Evolutionary conservation across 2,797 vertebrate genomes (phyloP), one percentile per base, ranked within the genome.

Genomic region (Calcarius lapponicus): DNA sequence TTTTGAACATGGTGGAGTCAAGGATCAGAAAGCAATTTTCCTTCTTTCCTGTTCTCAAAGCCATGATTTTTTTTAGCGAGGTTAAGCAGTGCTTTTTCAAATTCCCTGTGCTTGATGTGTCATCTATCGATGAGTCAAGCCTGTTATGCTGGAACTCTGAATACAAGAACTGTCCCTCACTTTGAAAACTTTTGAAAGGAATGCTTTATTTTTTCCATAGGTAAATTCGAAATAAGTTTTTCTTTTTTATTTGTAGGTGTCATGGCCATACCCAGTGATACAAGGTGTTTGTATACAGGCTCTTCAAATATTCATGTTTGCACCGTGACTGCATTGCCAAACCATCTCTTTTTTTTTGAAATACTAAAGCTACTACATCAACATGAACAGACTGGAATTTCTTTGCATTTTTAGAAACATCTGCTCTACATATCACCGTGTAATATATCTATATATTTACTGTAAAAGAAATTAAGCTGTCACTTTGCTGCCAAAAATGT

Each of bases 121-220:
- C 98, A 98, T 98, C 97, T 96, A 95, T 95, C n/a, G 95, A 95
- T 98, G 98, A 98, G 96, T 98, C 98, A 98, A 98, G 90, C 96
- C 92, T 98, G 97, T 98, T 98, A 96, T 93, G 95, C 96, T 96
- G 95, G 85, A 95, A 91, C 92, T 81, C 96, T 42, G 82, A 97
- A 97, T 82, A 88, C 88, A 95, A 92, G 94, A 97, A 94, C 11
- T 79, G 93, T 87, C 80, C 90, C 61, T 95, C 42, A 86, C 80
- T 96, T 86, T 53, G 82, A 85, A 94, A 96, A 97, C 86, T 96
- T 95, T 93, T 71, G 34, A 83, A 94, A 65, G 28, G 29, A 84
- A 80, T 28, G 42, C 28, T 80, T 95, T 78, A 57, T 93, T 85
- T 61, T 92, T 95, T 80, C 90, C 90, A 71, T 80, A 92, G 54